Evolutionary conservation across 2,888 invertebrate genomes (phyloP).

Genomic region (Pinctada fucata): DNA sequence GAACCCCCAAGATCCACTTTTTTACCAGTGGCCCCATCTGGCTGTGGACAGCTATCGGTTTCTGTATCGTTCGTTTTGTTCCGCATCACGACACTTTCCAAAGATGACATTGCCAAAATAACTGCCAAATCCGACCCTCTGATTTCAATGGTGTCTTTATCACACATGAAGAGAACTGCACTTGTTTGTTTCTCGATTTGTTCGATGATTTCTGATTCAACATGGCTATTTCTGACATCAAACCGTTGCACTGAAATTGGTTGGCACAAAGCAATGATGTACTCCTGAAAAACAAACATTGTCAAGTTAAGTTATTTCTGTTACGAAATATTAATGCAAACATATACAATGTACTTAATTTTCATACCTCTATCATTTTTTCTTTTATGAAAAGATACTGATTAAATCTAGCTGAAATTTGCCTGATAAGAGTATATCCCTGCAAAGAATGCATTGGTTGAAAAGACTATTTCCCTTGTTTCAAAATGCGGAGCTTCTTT

Average conservation of each 20-base stretch:
- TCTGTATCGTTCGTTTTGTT: constrained; percentile 30
- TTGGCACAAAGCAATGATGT: constrained; percentile 58
- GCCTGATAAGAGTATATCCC: no score
- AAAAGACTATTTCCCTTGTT: no score
- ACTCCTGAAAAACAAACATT: constrained; percentile 53
- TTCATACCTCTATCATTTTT: no score
- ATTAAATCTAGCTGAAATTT: no score
- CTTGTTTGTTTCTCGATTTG: constrained; percentile 62
- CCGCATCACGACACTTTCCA: constrained; percentile 62
- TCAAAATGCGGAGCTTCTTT: no score
- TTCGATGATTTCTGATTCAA: constrained; percentile 43
- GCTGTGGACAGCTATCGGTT: constrained; percentile 19
- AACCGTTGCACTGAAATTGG: constrained; percentile 54
- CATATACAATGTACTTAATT: no score
- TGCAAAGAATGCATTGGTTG: no score
- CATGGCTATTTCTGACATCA: constrained; percentile 40
- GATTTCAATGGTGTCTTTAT: constrained; percentile 53
- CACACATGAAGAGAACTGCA: constrained; percentile 50
- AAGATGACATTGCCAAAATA: constrained; percentile 66
- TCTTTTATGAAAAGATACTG: no score
- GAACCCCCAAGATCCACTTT: constrained; percentile 31
- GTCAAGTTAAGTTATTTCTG: no score
- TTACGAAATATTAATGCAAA: no score
- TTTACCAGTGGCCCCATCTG: neutral
- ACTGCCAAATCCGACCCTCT: constrained; percentile 63